Evolutionary conservation across 2,888 invertebrate genomes (phyloP).

Genomic region (Drosophila mimetica): DNA sequence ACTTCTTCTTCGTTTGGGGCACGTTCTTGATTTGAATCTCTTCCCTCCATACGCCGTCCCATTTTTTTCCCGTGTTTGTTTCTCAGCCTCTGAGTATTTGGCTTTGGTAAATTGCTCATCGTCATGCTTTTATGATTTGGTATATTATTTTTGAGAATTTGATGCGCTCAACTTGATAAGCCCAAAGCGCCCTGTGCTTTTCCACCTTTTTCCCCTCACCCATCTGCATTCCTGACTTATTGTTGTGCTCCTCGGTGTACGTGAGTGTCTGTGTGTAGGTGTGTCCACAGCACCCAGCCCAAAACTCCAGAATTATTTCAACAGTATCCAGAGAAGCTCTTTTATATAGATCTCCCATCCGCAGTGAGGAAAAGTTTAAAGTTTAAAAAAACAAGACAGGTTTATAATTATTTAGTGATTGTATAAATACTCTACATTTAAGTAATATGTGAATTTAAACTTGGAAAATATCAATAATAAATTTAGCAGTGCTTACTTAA

Average conservation of each 20-base stretch:
- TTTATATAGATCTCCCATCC: slow-evolving; percentile 5
- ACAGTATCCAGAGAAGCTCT: slow-evolving; percentile 5
- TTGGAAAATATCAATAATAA: not conserved
- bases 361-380: slow-evolving; percentile 42
- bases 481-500: no score
- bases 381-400: slow-evolving; percentile 2
- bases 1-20: slow-evolving; percentile 46
- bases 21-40: slow-evolving; percentile 78
- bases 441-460: not conserved
- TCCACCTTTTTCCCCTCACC: not conserved
- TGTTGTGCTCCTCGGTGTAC: slow-evolving; percentile 57
- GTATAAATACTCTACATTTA: not conserved
- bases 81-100: slow-evolving; percentile 46
- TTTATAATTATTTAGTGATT: not conserved
- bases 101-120: slow-evolving; percentile 73
- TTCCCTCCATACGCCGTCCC: slow-evolving; percentile 21
- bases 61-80: slow-evolving; percentile 12
- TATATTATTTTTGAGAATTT: slow-evolving; percentile 65
- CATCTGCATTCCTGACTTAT: slow-evolving; percentile 63
- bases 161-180: slow-evolving; percentile 80
- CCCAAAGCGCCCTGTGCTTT: slow-evolving; percentile 47
- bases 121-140: slow-evolving; percentile 81
- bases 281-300: slow-evolving; percentile 63
- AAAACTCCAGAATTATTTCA: slow-evolving; percentile 16
- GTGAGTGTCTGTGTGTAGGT: slow-evolving; percentile 59